These are phyloP conservation scores for Hiodon alosoides DNA, from an alignment of 2,113 vertebrate species.

Conservation along the genomic window DNA sequence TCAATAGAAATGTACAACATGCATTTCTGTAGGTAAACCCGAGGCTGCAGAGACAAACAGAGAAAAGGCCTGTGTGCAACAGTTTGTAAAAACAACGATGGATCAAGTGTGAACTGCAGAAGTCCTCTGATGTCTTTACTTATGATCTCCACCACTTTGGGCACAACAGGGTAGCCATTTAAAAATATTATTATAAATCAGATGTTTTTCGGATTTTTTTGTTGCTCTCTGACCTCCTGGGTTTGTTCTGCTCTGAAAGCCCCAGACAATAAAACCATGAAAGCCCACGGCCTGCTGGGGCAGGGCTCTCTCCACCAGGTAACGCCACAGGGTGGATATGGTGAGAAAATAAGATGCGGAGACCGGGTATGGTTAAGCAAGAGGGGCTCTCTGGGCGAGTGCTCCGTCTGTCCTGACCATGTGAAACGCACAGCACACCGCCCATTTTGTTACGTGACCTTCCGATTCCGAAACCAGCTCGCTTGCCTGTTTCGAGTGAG, in stretches of 20 bases:
- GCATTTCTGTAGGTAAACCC: too few species aligned
- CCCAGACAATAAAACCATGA: background rate
- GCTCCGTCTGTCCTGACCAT: constrained; percentile 1
- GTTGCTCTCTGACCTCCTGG: background rate
- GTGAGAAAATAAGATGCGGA: background rate
- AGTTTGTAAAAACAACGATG: background rate
- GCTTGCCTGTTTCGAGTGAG: background rate
- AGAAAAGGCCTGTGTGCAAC: background rate
- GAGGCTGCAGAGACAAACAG: background rate
- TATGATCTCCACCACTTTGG: background rate
- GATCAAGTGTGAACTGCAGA: background rate
- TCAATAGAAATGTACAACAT: too few species aligned
- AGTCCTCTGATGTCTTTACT: background rate
- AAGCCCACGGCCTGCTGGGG: background rate
- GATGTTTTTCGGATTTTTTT: constrained; percentile 3
- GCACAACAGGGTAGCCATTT: too few species aligned
- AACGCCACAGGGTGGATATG: constrained; percentile 8
- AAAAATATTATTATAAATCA: constrained; percentile 12
- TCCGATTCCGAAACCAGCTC: background rate
- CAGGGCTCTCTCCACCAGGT: constrained; percentile 22
- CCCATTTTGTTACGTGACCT: background rate
- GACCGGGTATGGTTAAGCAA: constrained; percentile 9
- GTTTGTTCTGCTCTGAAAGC: constrained; percentile 23
- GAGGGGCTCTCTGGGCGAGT: constrained; percentile 16
- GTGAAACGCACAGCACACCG: background rate